Evolutionary conservation across 2,797 vertebrate species (phyloP), one percentile per base, ranked within the genome.

Genomic region (Microctenopoma stevenorrisi): DNA sequence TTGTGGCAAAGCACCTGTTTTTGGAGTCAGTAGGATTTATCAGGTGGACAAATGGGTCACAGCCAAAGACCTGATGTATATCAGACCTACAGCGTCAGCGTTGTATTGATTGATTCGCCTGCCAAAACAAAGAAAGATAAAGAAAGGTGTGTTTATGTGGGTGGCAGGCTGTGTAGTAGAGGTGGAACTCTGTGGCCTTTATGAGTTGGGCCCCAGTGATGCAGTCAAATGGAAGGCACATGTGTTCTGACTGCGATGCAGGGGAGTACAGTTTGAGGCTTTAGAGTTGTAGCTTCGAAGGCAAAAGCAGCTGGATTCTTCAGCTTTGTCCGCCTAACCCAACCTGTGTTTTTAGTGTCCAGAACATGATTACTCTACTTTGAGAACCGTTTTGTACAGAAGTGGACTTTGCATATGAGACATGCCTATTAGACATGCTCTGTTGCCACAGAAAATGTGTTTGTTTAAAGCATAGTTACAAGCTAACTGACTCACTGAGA

Each of bases 1-100:
- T 85, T 76, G 71, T 65, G 78, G 77, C 62, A 60, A 74, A 58
- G 76, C 88, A 91, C 89, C 89, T 93, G 90, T 86, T 93, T 91
- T 88, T 85, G 60, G 76, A 82, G 63, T 89, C 82, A 62, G 72
- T 64, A 8, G 47, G 48, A 7, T 16, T 38, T 38, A 54, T 91
- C 83, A 89, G 69, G 68, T 76, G 57, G 76, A 82, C 63, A 76
- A 83, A 76, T 79, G 69, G 71, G 75, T 43, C 68, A 81, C 58
- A 87, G 65, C 56, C 50, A 26, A 65, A 72, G 56, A 71, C 49
- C 66, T 15, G 43, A 49, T 81, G 62, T 54, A 30, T 49, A 56
- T 80, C 68, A 83, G 66, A 76, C 46, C 61, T 43, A 30, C 71
- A 72, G 62, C 44, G 28, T 83, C 78, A 66, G 37, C 55, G 35